Conservation (phyloP, 2,888 invertebrate genomes). For the Agrochola macilenta region DNA sequence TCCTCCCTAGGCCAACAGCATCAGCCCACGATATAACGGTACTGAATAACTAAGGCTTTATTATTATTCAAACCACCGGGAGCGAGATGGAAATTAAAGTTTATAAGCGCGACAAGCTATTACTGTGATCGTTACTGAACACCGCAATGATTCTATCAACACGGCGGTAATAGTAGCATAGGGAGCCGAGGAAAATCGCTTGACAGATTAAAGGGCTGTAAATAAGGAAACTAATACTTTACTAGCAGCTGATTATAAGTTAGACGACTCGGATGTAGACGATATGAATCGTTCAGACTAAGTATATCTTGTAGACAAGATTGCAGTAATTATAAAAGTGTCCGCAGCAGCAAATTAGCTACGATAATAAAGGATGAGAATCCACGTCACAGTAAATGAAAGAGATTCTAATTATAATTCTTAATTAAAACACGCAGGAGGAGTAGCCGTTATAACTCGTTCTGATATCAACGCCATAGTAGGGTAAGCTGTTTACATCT, state of each 20-base stretch:
- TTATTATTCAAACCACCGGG: slow-evolving; percentile 59
- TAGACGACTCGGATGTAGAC: slow-evolving; percentile 10
- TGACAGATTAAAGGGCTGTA: slow-evolving; percentile 50
- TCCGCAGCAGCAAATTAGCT: slow-evolving; percentile 26
- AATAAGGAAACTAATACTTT: slow-evolving; percentile 37
- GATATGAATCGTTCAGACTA: slow-evolving; percentile 29
- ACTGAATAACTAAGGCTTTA: slow-evolving; percentile 52
- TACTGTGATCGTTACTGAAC: slow-evolving; percentile 42
- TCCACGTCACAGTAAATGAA: slow-evolving; percentile 40
- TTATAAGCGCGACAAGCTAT: slow-evolving; percentile 62
- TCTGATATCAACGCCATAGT: slow-evolving; percentile 42
- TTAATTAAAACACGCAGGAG: slow-evolving; percentile 57
- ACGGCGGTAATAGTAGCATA: slow-evolving; percentile 42
- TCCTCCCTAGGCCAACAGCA: slow-evolving; percentile 42
- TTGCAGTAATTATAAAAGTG: slow-evolving; percentile 37
- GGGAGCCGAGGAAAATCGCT: slow-evolving; percentile 40
- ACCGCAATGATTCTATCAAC: slow-evolving; percentile 62
- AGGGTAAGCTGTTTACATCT: slow-evolving; percentile 48
- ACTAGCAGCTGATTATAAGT: slow-evolving; percentile 13
- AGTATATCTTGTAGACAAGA: slow-evolving; percentile 36
- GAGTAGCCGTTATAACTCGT: slow-evolving; percentile 46
- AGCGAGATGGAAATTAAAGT: slow-evolving; percentile 59
- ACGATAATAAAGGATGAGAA: slow-evolving; percentile 27
- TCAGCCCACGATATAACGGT: slow-evolving; percentile 54
- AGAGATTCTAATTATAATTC: slow-evolving; percentile 54